A percentile compares a stretch with the other conserved stretches of the same genome.
phyloP scores from a whole-genome alignment of 2,113 vertebrate genomes.

The Lasiurus borealis region DNA sequence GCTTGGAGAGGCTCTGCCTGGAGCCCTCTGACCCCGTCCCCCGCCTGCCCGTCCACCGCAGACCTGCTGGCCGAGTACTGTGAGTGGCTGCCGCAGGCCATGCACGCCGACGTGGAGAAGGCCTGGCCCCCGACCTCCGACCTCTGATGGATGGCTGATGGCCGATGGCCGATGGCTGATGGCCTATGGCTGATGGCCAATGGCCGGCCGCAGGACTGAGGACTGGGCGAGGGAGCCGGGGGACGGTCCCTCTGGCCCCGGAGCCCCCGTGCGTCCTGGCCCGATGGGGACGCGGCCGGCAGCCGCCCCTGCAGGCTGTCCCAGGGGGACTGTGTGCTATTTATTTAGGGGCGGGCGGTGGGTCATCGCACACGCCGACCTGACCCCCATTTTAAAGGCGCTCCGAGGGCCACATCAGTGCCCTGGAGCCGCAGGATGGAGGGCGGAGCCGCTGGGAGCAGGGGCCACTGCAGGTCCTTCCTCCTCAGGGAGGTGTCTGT shows the following conservation, averaged over 20 bases:
- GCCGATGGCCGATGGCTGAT: too few relatives aligned
- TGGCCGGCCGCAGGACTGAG: fast-evolving
- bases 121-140: constrained; percentile 89
- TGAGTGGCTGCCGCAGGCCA: constrained; percentile 94
- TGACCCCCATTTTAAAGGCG: fast-evolving
- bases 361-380: not conserved
- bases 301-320: not conserved
- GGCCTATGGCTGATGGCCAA: too few relatives aligned
- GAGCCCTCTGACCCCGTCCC: fast-evolving
- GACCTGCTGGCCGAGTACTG: constrained; percentile 92
- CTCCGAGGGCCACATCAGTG: constrained; percentile 78
- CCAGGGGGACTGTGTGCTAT: not conserved
- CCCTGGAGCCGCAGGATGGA: not conserved
- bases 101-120: constrained; percentile 89
- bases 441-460: not conserved
- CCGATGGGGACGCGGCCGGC: not conserved
- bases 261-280: not conserved
- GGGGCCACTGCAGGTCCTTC: fast-evolving
- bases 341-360: not conserved
- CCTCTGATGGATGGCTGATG: not conserved
- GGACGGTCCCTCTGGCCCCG: not conserved
- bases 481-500: fast-evolving
- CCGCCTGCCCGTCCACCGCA: constrained; percentile 74
- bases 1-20: not conserved
- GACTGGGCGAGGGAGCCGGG: fast-evolving